These are phyloP conservation scores for Ageneiosus marmoratus DNA, from an alignment of 2,113 vertebrate genomes.

Conservation along the genomic window DNA sequence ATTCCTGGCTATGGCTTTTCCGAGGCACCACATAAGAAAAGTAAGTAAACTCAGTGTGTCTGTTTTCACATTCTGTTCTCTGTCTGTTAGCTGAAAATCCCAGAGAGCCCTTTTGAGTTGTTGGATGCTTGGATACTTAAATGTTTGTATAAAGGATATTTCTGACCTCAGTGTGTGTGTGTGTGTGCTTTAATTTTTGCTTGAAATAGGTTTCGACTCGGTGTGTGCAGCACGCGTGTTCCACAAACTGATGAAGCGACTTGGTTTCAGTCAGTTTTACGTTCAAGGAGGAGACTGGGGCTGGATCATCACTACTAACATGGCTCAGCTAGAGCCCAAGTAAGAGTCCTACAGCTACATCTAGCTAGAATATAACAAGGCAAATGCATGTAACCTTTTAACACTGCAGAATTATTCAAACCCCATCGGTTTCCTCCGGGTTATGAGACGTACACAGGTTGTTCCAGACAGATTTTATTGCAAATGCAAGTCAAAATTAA, in stretches of 20 bases:
- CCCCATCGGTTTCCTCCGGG: too few relatives aligned
- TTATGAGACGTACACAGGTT: too few relatives aligned
- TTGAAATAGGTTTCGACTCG: conserved; percentile 71
- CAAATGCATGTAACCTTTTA: too few relatives aligned
- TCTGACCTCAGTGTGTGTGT: too few relatives aligned
- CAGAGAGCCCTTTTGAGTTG: neutral
- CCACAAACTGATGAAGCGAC: conserved; percentile 84
- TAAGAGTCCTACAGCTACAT: conserved; percentile 61
- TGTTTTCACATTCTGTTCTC: neutral
- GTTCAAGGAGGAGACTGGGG: conserved; percentile 89
- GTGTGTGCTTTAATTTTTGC: neutral
- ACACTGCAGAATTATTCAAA: too few relatives aligned
- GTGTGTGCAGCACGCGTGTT: conserved; percentile 80
- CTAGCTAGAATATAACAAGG: too few relatives aligned
- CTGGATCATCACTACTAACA: conserved; percentile 74
- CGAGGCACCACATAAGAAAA: conserved; percentile 79
- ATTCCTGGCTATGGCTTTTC: conserved; percentile 90
- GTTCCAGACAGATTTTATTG: too few relatives aligned
- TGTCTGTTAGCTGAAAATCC: neutral
- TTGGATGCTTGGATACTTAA: neutral
- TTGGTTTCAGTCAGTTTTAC: conserved; percentile 84
- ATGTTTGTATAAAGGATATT: too few relatives aligned
- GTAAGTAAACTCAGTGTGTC: conserved; percentile 41
- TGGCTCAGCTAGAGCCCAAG: conserved; percentile 84
- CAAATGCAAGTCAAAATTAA: too few relatives aligned